Base-by-base conservation (phyloP, 2,888 invertebrate species). In the Dinocampus coccinellae region DNA sequence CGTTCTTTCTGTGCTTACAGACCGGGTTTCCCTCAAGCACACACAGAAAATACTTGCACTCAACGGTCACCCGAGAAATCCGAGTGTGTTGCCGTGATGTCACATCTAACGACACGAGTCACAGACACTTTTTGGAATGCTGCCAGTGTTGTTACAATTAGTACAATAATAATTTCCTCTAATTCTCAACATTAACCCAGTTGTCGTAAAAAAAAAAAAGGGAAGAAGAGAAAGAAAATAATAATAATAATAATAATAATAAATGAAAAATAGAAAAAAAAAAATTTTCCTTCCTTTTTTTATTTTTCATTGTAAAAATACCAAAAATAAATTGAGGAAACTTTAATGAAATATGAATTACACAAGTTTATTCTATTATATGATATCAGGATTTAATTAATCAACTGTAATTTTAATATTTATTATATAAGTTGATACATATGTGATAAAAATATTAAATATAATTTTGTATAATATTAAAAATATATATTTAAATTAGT, bases 161-260 rank as follows among this genome's bases (percentile, higher is more conserved):
- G 83, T 73, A 75, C 78, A 80, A 83, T 82, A 83, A 83, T 83
- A 85, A 85, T 85, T 84, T 80, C 82, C 80, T 77, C 80, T 80
- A 83, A 82, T 80, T 81, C 79, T 78, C 77, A 80, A 77, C 82
- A 84, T 84, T 85, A 84, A 83, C 84, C 85, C 75, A 82, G 78
- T 83, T 83, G 72, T 62, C 52, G 58, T 24, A 62, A 69, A 72
- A 70, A 76, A 68, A 72, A 62, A 20, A 20, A 53, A 52, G 24
- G 3, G 67, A 68, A 73, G 58, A 26, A 63, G 20, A 36, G 33
- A 42, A 60, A 22, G 20, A 52, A 7, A 1, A 52, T 16, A n/a
- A 16, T 36, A 42, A 57, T 26, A 29, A 39, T 3, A 16, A n/a
- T 10, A 1, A 10, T 10, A 10, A 36, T 10, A 36, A 36, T 36